Evolutionary conservation across 2,113 vertebrate species (phyloP).

Genomic region (Coracopsis vasa): DNA sequence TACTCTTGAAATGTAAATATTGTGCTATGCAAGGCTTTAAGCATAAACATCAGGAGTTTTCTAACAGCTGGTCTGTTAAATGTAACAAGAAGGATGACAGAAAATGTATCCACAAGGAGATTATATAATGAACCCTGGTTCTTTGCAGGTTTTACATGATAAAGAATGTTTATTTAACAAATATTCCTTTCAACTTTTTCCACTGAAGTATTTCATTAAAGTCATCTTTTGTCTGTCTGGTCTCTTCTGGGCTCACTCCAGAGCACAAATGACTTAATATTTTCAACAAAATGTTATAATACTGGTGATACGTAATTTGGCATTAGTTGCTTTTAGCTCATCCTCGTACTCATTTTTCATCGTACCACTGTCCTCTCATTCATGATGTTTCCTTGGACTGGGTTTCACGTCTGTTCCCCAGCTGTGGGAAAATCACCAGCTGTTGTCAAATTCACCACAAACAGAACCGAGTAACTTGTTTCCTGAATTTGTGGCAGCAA

Average conservation of each 20-base stretch:
- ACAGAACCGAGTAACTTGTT: neutral
- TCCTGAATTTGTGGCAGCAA: neutral
- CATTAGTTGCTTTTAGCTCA: neutral
- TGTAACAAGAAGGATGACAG: neutral
- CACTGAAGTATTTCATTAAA: neutral
- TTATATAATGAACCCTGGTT: neutral
- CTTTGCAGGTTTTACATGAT: neutral
- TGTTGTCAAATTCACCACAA: neutral
- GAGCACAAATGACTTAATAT: neutral
- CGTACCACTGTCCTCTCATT: neutral
- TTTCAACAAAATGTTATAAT: neutral
- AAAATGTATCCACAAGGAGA: neutral
- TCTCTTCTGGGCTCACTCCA: neutral
- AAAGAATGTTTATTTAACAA: slow-evolving; percentile 1
- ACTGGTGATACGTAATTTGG: neutral
- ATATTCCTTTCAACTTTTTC: neutral
- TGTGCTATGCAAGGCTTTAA: neutral
- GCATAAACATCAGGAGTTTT: neutral
- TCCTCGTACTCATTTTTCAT: neutral
- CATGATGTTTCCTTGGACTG: neutral
- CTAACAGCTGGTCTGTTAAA: slow-evolving; percentile 22
- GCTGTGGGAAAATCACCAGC: neutral
- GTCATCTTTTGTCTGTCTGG: neutral
- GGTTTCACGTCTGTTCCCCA: neutral
- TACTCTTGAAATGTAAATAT: neutral